A percentile compares a stretch with the other conserved stretches of the same genome.
These are phyloP conservation scores for Drosophila trapezifrons DNA, from an alignment of 1,140 invertebrate species.

Conservation along the genomic window DNA sequence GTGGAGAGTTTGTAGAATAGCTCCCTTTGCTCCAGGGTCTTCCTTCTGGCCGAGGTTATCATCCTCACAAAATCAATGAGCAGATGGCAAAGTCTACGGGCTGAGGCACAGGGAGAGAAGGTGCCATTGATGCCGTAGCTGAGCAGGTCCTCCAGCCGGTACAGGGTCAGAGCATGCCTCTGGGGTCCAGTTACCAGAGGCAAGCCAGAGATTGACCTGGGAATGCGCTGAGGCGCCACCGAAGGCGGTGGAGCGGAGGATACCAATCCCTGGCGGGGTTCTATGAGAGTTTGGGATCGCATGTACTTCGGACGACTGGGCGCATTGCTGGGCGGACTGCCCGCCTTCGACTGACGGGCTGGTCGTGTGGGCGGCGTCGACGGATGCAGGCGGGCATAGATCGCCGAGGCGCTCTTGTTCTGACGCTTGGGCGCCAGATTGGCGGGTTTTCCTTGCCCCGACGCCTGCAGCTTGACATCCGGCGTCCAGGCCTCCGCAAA, in stretches of 20 bases:
- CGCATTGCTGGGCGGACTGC: slow-evolving; percentile 53
- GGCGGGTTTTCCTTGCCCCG: slow-evolving; percentile 18
- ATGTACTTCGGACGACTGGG: slow-evolving; percentile 82
- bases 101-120: slow-evolving; percentile 85
- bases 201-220: slow-evolving; percentile 85
- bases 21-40: slow-evolving; percentile 92
- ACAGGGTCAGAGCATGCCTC: slow-evolving; percentile 90
- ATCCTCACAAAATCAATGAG: slow-evolving; percentile 91
- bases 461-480: slow-evolving; percentile 70
- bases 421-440: slow-evolving; percentile 77
- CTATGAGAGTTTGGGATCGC: slow-evolving; percentile 85
- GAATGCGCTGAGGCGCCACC: slow-evolving; percentile 70
- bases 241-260: slow-evolving; percentile 36
- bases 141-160: slow-evolving; percentile 93
- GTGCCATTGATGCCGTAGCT: slow-evolving; percentile 89
- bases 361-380: slow-evolving; percentile 62
- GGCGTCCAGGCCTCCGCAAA: slow-evolving; percentile 87
- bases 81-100: slow-evolving; percentile 89
- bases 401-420: slow-evolving; percentile 80
- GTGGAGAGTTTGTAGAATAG: slow-evolving; percentile 89
- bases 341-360: slow-evolving; percentile 57
- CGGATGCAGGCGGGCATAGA: slow-evolving; percentile 71
- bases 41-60: slow-evolving; percentile 91
- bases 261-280: slow-evolving; percentile 74
- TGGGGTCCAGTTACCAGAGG: slow-evolving; percentile 92